These are phyloP conservation scores for Threskiornis aethiopicus DNA, from an alignment of 2,797 vertebrate genomes.

Conservation along the genomic window DNA sequence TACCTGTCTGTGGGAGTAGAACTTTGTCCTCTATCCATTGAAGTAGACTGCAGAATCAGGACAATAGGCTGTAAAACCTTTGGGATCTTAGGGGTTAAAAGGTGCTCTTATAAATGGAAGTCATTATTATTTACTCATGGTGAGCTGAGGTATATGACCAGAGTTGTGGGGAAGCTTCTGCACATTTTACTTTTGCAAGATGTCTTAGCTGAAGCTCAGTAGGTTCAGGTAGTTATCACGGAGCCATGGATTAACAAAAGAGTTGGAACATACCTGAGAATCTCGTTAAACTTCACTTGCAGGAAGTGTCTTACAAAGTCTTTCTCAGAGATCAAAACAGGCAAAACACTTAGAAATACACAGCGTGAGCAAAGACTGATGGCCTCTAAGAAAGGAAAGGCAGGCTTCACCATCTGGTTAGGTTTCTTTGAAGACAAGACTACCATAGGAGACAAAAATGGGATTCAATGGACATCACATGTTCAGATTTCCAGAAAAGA, in stretches of 20 bases:
- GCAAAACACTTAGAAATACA: constrained; percentile 62
- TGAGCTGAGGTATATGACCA: background rate
- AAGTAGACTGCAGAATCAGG: background rate
- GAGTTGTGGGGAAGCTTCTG: background rate
- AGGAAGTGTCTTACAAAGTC: constrained; percentile 40
- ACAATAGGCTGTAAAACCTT: background rate
- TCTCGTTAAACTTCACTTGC: constrained; percentile 44
- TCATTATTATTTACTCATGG: background rate
- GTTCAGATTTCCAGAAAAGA: constrained; percentile 42
- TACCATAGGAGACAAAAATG: constrained; percentile 31
- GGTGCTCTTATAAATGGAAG: background rate
- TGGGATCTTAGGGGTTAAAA: background rate
- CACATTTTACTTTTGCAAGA: background rate
- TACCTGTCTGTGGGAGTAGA: background rate
- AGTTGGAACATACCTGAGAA: background rate
- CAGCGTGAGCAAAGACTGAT: constrained; percentile 47
- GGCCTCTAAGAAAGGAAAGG: constrained; percentile 49
- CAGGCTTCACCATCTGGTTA: constrained; percentile 31
- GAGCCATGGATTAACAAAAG: constrained; percentile 16
- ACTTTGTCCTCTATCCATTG: background rate
- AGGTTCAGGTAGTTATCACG: background rate
- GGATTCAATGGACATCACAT: constrained; percentile 39
- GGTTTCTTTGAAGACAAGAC: constrained; percentile 52
- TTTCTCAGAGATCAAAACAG: constrained; percentile 54
- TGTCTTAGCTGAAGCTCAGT: constrained; percentile 21